Percentiles rank a stretch among this genome's conserved stretches.
These are phyloP conservation scores for Stegastes partitus DNA, from an alignment of 2,113 vertebrate species.

Conservation along the genomic window DNA sequence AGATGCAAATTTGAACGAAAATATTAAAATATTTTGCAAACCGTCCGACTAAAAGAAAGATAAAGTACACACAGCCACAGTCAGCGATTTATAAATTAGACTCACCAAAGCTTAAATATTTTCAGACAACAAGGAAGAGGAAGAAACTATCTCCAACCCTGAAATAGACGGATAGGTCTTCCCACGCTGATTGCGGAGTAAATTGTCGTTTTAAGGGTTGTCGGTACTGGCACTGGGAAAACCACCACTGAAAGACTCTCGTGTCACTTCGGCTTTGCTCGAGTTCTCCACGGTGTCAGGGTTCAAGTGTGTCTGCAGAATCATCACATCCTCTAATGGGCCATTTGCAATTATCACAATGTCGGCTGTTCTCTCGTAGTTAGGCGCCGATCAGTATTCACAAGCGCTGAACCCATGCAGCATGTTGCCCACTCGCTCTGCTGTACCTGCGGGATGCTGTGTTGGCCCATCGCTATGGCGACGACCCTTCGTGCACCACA, in stretches of 20 bases:
- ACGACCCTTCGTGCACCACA: conserved; percentile 82
- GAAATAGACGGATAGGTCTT: too few species aligned
- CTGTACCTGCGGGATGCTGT: conserved; percentile 81
- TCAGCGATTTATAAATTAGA: too few species aligned
- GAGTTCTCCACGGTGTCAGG: background rate
- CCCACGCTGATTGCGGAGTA: background rate
- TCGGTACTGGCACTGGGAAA: background rate
- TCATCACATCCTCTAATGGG: too few species aligned
- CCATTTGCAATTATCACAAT: background rate
- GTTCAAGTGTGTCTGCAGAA: too few species aligned
- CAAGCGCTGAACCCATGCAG: background rate
- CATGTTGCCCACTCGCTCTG: conserved; percentile 76
- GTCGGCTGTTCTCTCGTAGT: background rate
- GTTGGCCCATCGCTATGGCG: conserved; percentile 84
- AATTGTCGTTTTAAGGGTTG: background rate
- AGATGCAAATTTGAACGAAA: background rate
- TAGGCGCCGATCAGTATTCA: background rate
- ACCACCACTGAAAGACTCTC: background rate
- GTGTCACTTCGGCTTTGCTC: background rate
- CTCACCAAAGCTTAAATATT: too few species aligned
- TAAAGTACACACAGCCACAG: background rate
- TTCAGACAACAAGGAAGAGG: background rate
- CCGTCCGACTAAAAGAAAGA: background rate
- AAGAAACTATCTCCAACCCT: background rate
- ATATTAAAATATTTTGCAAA: background rate